A percentile compares a stretch with the other conserved stretches of the same genome.
Conservation (phyloP, 2,888 invertebrate genomes). For the Andrena flavipes region DNA sequence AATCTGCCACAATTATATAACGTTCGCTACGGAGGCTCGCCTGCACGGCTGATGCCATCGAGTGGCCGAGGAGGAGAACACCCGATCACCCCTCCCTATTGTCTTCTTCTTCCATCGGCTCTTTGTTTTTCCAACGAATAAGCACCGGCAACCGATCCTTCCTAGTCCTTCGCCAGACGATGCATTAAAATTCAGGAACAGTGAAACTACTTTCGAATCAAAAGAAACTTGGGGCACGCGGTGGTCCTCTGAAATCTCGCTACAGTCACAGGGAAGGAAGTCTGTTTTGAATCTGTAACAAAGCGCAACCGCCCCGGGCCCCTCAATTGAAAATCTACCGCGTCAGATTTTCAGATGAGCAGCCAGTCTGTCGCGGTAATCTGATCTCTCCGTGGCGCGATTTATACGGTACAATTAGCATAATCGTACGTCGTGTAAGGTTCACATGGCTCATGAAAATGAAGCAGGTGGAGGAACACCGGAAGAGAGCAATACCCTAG, state of each 20-base stretch:
- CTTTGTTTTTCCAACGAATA: constrained; percentile 8
- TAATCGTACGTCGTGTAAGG: constrained; percentile 18
- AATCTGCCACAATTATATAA: constrained; percentile 74
- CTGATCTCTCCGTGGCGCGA: too few species aligned
- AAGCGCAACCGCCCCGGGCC: too few species aligned
- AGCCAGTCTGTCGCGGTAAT: too few species aligned
- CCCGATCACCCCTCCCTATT: constrained; percentile 44
- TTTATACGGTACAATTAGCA: constrained; percentile 39
- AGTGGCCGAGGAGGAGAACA: constrained; percentile 47
- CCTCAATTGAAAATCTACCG: too few species aligned
- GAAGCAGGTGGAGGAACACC: background rate
- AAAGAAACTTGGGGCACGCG: too few species aligned
- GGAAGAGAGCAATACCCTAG: background rate
- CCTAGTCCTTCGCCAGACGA: background rate
- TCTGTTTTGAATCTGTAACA: too few species aligned
- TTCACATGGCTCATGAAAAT: background rate
- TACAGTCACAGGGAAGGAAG: too few species aligned
- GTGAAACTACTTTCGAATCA: background rate
- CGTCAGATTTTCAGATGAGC: too few species aligned
- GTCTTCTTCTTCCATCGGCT: constrained; percentile 37
- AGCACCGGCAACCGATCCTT: background rate
- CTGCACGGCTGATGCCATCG: constrained; percentile 34
- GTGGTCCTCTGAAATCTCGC: too few species aligned
- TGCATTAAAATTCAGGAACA: too few species aligned
- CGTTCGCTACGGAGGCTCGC: constrained; percentile 52